Evolutionary conservation across 2,113 vertebrate species (phyloP), one percentile per base, ranked within the genome.

Genomic region (Anser cygnoides): DNA sequence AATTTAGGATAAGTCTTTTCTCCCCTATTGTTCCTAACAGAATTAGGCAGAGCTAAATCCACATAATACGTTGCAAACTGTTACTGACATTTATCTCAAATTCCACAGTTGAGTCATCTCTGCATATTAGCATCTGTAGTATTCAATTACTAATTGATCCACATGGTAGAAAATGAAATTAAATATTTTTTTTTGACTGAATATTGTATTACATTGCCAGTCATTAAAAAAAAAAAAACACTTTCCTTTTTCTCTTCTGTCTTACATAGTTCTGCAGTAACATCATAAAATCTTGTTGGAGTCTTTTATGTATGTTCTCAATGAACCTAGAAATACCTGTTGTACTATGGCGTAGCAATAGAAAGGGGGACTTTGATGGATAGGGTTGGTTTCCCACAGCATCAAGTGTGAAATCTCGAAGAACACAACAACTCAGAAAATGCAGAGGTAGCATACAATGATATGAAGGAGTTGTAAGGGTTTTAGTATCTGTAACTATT

Each of bases 31-130:
- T 84, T 92, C 68, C 52, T 62, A 63, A 67, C 29, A 28, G 52
- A 95, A 84, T 77, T 71, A 35, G 43, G 50, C 83, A 92, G 80
- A 86, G 23, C 29, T 74, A 84, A 94, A 26, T 29, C 37, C n/a
- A 50, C 55, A n/a, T 49, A 75, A 65, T 83, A 37, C 16, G 15
- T 76, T 66, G 79, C 4, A 16, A 88, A 66, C 54, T 88, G 54
- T 83, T 93, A 78, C 50, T 92, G 92, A 93, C 73, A 82, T 91
- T 90, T 62, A 83, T 84, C 46, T 92, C 76, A 62, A 46, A 86
- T 94, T 94, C 83, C 76, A 77, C 41, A 59, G 91, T 57, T 87
- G 86, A 86, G 37, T 93, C 76, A 89, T 94, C 57, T 46, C 52
- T 92, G 25, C 76, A n/a, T 88, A 88, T 87, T 86, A 8, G 33